A percentile compares a stretch with the other conserved stretches of the same genome.
Evolutionary conservation across 2,888 invertebrate species (phyloP).

Genomic region (Gymnocheta viridis): DNA sequence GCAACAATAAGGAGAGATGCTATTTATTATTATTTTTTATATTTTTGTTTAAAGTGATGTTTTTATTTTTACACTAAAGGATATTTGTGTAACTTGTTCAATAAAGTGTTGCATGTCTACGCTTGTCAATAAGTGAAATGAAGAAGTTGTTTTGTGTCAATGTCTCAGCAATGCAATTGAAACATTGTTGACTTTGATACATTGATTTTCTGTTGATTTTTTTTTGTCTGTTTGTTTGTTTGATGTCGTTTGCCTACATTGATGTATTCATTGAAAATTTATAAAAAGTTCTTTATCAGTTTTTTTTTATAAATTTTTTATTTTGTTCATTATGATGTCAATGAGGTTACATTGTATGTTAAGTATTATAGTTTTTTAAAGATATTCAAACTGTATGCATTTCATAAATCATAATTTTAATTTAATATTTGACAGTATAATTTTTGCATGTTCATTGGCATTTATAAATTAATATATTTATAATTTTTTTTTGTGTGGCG

Average conservation of each 20-base stretch:
- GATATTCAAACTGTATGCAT: constrained; percentile 9
- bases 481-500: not conserved
- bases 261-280: constrained; percentile 53
- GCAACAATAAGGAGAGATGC: constrained; percentile 17
- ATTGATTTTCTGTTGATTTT: constrained; percentile 28
- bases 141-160: constrained; percentile 73
- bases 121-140: constrained; percentile 69
- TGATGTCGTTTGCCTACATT: constrained; percentile 39
- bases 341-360: constrained; percentile 27
- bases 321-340: not conserved
- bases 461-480: not conserved
- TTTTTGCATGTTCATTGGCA: not conserved
- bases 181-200: constrained; percentile 53
- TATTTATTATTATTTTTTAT: constrained; percentile 14
- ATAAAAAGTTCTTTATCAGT: not conserved
- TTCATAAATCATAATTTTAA: constrained; percentile 63
- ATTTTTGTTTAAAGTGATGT: constrained; percentile 30
- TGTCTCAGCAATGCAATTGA: constrained; percentile 47
- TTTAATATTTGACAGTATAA: constrained; percentile 59
- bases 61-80: constrained; percentile 55
- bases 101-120: constrained; percentile 68
- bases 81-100: constrained; percentile 50
- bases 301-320: not conserved
- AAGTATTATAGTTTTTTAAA: not conserved
- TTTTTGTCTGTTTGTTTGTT: not conserved